Base-by-base conservation (phyloP, 1,140 invertebrate species). In the Ctenoplectra terminalis region DNA sequence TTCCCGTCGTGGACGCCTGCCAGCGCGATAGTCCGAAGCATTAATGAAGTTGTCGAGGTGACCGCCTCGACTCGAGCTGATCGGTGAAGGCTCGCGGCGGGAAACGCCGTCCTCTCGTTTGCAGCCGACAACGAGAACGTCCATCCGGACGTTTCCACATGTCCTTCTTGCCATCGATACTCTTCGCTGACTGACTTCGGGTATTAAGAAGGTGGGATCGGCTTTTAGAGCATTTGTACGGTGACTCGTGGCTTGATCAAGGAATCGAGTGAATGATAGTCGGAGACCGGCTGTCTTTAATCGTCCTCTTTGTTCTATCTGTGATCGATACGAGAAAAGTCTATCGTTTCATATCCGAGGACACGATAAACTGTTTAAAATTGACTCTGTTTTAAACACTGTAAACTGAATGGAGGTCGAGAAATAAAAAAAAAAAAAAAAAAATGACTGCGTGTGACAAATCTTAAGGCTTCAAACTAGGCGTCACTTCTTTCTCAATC, bases 11-110 rank as follows among this genome's bases (percentile, higher is more conserved):
- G 77, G 77, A 80, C 77, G 77, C 77, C 78, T 81, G 78, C 70
- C 78, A 81, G 60, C 71, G 78, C 78, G 78, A 81, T 81, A 81
- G 78, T 74, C 67, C 78, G 71, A 75, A 75, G 60, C 78, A 81
- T 81, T 81, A 81, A 81, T 81, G 78, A 81, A 81, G 78, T 81
- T 75, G 78, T 81, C 78, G 48, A 58, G 63, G 78, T 81, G 78
- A 81, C 78, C 71, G 61, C 37, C 26, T n/a, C 54, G 31, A 34
- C 34, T 17, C 11, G 15, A 61, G 26, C 17, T 48, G 77, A 79
- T 63, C 78, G 77, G 56, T 73, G 71, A 74, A 56, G 71, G 70
- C 70, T 81, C 58, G 71, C 58, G 17, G n/a, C 78, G 43, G 70
- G 70, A 71, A 71, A 71, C 58, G 56, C 8, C 56, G 60, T 48